Evolutionary conservation across 2,888 invertebrate species (phyloP), one percentile per base, ranked within the genome.

Genomic region (Microdon myrmicae): DNA sequence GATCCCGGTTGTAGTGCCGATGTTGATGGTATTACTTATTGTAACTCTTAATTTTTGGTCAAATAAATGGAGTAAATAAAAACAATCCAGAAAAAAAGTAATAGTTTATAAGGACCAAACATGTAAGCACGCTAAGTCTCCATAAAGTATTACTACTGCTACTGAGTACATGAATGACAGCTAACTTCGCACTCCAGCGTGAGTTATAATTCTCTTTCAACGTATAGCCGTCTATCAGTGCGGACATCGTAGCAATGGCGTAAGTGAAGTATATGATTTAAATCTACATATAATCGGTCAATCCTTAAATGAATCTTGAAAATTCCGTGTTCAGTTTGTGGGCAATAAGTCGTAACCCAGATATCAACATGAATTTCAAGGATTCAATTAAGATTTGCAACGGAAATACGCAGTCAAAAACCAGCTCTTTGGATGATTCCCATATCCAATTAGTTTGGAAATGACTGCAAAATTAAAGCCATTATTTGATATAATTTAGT

Each of bases 371-470:
- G n/a, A n/a, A 22, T 37, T 22, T 29, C 7, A 29, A 5, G 9
- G n/a, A 38, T 16, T 25, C 13, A 0, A 8, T 22, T 12, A 3
- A n/a, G 3, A 8, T 20, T 8, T 28, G n/a, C 7, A 16, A 19
- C 2, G 10, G n/a, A 3, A 10, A 17, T 54, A 4, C 59, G 78
- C 78, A 79, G 75, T 76, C 74, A 71, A 68, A 79, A 79, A 79
- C 78, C 78, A 79, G 68, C 79, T 74, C 68, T 73, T 71, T 74
- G 74, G 72, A 71, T 69, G n/a, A n/a, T 45, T 39, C 28, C 72
- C 67, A 73, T 78, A 71, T 72, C 71, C 71, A 66, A 66, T 72
- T 71, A 71, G 79, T 76, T 78, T 79, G 79, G 79, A 79, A 75
- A 76, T 73, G 73, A 75, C 75, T 79, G 79, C 79, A 69, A 78